Conservation (phyloP, 2,113 vertebrate species). For the Syngnathoides biaculeatus region DNA sequence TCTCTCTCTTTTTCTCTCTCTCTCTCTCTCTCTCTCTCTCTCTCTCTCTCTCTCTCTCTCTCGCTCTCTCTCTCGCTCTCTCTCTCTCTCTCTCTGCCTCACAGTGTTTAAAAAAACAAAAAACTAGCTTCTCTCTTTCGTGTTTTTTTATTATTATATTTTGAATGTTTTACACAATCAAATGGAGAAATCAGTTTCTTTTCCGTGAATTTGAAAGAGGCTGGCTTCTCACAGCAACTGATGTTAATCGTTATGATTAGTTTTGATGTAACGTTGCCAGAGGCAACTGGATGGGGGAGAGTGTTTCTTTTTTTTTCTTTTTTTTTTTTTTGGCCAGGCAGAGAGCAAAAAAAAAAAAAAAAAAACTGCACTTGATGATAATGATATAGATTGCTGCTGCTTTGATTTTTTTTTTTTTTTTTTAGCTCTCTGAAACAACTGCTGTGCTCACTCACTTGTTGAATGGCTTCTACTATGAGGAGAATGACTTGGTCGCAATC, state of each 20-base stretch:
- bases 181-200: slow-evolving; percentile 60
- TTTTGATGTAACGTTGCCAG: slow-evolving; percentile 99
- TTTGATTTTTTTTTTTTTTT: slow-evolving; percentile 61
- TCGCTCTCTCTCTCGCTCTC: no score
- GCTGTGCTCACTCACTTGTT: slow-evolving; percentile 83
- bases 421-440: slow-evolving; percentile 58
- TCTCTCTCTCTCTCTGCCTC: slow-evolving; percentile 90
- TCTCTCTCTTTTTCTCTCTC: no score
- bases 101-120: slow-evolving; percentile 72
- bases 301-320: slow-evolving; percentile 93
- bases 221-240: slow-evolving; percentile 94
- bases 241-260: slow-evolving; percentile 99
- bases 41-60: no score
- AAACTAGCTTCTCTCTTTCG: slow-evolving; percentile 71
- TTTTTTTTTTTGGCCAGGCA: no score
- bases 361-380: slow-evolving; percentile 96
- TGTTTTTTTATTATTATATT: no score
- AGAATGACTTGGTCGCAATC: slow-evolving; percentile 72
- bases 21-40: no score
- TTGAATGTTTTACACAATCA: slow-evolving; percentile 68
- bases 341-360: slow-evolving; percentile 42
- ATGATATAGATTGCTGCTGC: slow-evolving; percentile 97
- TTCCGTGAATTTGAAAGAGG: slow-evolving; percentile 71
- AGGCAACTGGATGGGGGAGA: slow-evolving; percentile 98
- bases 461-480: slow-evolving; percentile 78